These are phyloP conservation scores for Stomatorhinus walkeri DNA, from an alignment of 2,797 vertebrate species.

Conservation along the genomic window DNA sequence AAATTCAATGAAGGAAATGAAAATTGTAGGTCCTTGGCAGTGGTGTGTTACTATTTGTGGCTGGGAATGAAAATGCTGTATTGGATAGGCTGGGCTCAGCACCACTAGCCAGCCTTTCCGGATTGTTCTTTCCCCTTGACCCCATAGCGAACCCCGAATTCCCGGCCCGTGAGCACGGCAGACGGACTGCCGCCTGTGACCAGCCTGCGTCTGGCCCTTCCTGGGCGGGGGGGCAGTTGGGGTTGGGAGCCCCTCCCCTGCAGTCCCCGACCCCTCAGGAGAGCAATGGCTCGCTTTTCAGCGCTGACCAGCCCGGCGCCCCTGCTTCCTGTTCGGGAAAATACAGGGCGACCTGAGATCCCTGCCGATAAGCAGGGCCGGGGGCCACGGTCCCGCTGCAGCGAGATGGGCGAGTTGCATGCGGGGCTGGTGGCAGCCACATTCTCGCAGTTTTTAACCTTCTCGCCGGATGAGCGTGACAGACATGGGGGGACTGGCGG, in stretches of 20 bases:
- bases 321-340: conserved; percentile 48
- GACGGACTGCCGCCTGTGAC: neutral
- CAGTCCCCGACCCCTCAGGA: conserved; percentile 36
- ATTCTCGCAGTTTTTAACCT: conserved; percentile 17
- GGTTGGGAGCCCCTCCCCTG: neutral
- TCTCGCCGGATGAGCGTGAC: neutral
- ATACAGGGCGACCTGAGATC: conserved; percentile 62
- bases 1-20: neutral
- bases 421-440: neutral
- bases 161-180: neutral
- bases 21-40: neutral
- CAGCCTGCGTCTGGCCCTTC: neutral
- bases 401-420: neutral
- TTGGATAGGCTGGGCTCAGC: neutral
- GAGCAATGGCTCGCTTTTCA: conserved; percentile 30
- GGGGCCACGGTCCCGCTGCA: conserved; percentile 27
- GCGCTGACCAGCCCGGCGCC: conserved; percentile 25
- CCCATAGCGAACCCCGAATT: neutral
- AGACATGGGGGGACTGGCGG: neutral
- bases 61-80: neutral
- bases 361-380: conserved; percentile 62
- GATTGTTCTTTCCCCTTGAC: neutral
- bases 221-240: neutral
- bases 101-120: neutral
- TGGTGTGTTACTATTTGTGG: neutral